Percentiles rank a stretch among this genome's conserved stretches.
Evolutionary conservation across 2,113 vertebrate genomes (phyloP).

Genomic region (Heptranchias perlo): DNA sequence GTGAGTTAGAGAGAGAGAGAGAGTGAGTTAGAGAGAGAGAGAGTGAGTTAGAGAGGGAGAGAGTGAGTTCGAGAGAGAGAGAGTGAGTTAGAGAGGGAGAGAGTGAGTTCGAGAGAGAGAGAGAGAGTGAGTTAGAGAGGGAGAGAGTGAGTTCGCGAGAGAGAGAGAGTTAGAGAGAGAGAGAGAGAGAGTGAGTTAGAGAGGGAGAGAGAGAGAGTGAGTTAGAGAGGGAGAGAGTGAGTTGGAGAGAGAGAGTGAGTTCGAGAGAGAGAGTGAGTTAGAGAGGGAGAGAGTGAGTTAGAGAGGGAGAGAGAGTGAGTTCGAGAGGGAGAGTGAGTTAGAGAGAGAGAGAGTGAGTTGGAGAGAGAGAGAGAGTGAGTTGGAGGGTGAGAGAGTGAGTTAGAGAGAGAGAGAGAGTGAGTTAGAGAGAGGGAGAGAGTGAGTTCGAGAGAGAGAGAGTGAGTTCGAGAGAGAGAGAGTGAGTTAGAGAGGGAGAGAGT

Average conservation of each 20-base stretch:
- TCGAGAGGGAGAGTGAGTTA: rapidly evolving
- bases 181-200: rapidly evolving
- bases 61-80: background rate
- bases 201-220: background rate
- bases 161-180: background rate
- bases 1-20: background rate
- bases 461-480: rapidly evolving
- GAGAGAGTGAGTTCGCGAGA: background rate
- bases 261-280: background rate
- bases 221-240: background rate
- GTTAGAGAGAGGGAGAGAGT: background rate
- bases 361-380: background rate
- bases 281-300: background rate
- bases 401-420: background rate
- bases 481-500: background rate
- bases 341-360: background rate
- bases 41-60: rapidly evolving
- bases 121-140: background rate
- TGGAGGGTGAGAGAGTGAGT: background rate
- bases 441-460: background rate
- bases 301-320: background rate
- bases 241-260: background rate
- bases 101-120: no score
- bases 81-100: no score
- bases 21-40: background rate